Conservation (phyloP, 2,797 vertebrate genomes). For the Smutsia gigantea region DNA sequence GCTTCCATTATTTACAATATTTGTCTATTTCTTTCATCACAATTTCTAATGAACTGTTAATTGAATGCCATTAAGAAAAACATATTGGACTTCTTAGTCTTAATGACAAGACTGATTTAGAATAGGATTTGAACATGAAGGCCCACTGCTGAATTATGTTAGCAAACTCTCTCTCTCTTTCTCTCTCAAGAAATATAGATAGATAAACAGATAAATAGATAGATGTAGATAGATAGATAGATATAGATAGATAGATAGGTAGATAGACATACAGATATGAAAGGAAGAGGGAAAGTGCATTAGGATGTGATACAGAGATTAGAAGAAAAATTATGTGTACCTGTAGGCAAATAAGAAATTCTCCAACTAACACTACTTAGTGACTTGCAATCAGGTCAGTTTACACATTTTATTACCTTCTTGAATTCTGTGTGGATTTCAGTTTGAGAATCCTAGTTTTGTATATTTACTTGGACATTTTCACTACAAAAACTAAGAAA, state of each 20-base stretch:
- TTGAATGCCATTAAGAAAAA: conserved; percentile 15
- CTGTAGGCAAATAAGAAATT: not conserved
- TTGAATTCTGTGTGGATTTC: not conserved
- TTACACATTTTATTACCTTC: not conserved
- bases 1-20: not conserved
- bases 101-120: conserved; percentile 17
- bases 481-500: not conserved
- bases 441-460: not conserved
- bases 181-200: not conserved
- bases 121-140: not conserved
- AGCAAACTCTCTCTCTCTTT: not conserved
- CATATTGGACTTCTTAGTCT: not conserved
- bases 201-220: not conserved
- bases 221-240: not conserved
- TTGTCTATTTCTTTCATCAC: not conserved
- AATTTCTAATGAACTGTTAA: not conserved
- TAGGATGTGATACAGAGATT: too few relatives aligned
- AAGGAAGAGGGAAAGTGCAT: not conserved
- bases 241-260: not conserved
- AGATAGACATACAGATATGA: not conserved
- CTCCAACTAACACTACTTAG: not conserved
- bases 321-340: too few relatives aligned
- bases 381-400: not conserved
- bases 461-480: not conserved
- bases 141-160: not conserved